Evolutionary conservation across 2,113 vertebrate genomes (phyloP).

Genomic region (Labeo rohita): DNA sequence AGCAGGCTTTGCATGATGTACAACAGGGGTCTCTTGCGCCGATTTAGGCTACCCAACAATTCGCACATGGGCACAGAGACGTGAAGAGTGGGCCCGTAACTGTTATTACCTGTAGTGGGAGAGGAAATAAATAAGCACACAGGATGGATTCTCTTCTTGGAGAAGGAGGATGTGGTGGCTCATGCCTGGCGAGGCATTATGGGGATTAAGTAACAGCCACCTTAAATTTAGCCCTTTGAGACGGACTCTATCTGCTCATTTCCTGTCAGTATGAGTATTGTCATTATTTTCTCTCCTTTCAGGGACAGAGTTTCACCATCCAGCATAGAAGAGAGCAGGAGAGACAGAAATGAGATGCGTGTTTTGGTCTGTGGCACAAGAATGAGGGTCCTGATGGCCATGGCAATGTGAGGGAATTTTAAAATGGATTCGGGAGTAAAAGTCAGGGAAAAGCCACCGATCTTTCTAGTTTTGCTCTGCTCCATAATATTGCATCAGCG

Average conservation of each 20-base stretch:
- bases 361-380: not conserved
- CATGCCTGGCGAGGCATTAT: slow-evolving; percentile 17
- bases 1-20: slow-evolving; percentile 32
- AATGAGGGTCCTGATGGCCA: not conserved
- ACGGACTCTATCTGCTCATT: slow-evolving; percentile 24
- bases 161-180: not conserved
- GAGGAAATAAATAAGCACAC: slow-evolving; percentile 1
- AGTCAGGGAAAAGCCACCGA: not conserved
- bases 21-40: not conserved
- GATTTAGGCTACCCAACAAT: slow-evolving; percentile 36
- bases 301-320: not conserved
- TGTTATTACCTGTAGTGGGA: slow-evolving; percentile 5
- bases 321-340: not conserved
- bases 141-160: not conserved
- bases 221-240: slow-evolving; percentile 44
- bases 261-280: slow-evolving; percentile 25
- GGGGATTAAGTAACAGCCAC: slow-evolving; percentile 38
- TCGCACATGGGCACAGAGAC: slow-evolving; percentile 40
- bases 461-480: not conserved
- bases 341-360: not conserved
- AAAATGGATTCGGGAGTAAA: not conserved
- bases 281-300: slow-evolving; percentile 2
- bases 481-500: not conserved
- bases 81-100: slow-evolving; percentile 20
- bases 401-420: not conserved